These are phyloP conservation scores for Chelonia mydas DNA, from an alignment of 2,797 vertebrate species.

Conservation along the genomic window DNA sequence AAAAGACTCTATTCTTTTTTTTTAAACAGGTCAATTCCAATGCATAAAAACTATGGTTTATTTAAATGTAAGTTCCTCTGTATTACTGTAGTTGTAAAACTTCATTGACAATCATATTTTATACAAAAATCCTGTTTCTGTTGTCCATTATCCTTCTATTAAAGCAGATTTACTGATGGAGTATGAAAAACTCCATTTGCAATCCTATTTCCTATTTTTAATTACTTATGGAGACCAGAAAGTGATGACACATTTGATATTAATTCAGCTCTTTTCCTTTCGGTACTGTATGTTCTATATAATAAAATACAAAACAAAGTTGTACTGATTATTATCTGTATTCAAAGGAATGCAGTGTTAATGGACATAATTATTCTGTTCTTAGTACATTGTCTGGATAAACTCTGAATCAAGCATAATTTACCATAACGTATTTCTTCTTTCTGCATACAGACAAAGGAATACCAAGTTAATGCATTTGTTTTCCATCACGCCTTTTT, in stretches of 20 bases:
- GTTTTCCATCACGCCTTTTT: slow-evolving; percentile 47
- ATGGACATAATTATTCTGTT: slow-evolving; percentile 55
- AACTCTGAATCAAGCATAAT: slow-evolving; percentile 46
- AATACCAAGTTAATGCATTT: slow-evolving; percentile 29
- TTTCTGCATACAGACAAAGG: slow-evolving; percentile 6
- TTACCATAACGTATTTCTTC: background rate
- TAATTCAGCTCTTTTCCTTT: slow-evolving; percentile 56
- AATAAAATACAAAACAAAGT: slow-evolving; percentile 60
- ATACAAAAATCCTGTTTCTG: slow-evolving; percentile 37
- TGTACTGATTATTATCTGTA: slow-evolving; percentile 42
- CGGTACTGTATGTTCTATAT: background rate
- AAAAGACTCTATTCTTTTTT: slow-evolving; percentile 36
- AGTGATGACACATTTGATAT: slow-evolving; percentile 45
- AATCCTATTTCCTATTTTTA: slow-evolving; percentile 74
- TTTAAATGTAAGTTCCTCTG: slow-evolving; percentile 51
- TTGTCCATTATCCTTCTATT: slow-evolving; percentile 38
- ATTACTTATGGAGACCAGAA: slow-evolving; percentile 67
- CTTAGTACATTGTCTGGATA: slow-evolving; percentile 40
- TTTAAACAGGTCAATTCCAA: slow-evolving; percentile 31
- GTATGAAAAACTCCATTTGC: slow-evolving; percentile 65
- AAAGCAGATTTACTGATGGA: slow-evolving; percentile 57
- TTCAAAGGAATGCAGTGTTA: slow-evolving; percentile 52
- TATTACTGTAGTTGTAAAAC: slow-evolving; percentile 17
- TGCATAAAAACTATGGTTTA: slow-evolving; percentile 36
- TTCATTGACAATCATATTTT: slow-evolving; percentile 62